phyloP scores from a whole-genome alignment of 1,140 invertebrate genomes.

The Drosophila suzukii region DNA sequence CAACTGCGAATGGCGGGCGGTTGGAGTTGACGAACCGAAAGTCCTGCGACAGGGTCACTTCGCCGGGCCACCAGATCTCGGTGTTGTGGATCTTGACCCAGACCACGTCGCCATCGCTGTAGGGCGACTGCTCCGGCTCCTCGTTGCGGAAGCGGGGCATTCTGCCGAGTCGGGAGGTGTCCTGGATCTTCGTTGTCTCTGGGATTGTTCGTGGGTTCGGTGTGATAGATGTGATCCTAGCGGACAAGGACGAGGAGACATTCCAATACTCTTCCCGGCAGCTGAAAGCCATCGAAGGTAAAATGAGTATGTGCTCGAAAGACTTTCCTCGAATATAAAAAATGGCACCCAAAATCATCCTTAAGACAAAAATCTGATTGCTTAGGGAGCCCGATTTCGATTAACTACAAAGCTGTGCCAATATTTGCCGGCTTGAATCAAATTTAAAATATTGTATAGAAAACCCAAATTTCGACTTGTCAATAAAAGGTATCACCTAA shows the following conservation, averaged over 20 bases:
- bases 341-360: no score
- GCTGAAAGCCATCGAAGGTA: neutral
- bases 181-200: neutral
- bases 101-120: slow-evolving; percentile 90
- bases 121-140: slow-evolving; percentile 65
- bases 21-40: slow-evolving; percentile 85
- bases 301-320: neutral
- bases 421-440: no score
- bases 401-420: no score
- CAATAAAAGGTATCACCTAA: no score
- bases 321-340: no score
- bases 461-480: no score
- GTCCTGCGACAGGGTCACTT: slow-evolving; percentile 87
- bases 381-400: no score
- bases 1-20: slow-evolving; percentile 90
- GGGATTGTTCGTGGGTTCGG: neutral
- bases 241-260: slow-evolving; percentile 1
- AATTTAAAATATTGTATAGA: no score
- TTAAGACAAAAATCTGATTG: no score
- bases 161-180: neutral
- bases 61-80: slow-evolving; percentile 91
- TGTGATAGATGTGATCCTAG: neutral
- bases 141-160: slow-evolving; percentile 64
- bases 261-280: slow-evolving; percentile 1
- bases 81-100: slow-evolving; percentile 90